Conservation (phyloP, 2,888 invertebrate genomes). For the Lathronympha strigana region DNA sequence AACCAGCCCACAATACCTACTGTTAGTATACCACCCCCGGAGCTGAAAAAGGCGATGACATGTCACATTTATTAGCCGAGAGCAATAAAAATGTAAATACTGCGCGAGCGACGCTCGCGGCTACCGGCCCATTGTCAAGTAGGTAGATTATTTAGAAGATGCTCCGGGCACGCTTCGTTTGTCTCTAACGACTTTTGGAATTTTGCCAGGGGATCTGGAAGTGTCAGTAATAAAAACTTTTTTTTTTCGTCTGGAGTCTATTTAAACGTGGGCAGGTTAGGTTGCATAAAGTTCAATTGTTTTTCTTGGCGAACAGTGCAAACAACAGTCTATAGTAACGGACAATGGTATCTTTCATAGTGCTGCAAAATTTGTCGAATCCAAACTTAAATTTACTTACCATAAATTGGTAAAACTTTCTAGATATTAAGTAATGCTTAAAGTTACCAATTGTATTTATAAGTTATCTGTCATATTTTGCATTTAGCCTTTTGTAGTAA, state of each 20-base stretch:
- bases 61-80: conserved; percentile 50
- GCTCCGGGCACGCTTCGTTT: conserved; percentile 17
- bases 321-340: background rate
- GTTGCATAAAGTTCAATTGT: conserved; percentile 17
- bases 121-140: conserved; percentile 60
- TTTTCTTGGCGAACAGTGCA: background rate
- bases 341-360: background rate
- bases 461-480: background rate
- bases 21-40: conserved; percentile 18
- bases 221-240: conserved; percentile 11
- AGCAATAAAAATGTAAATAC: conserved; percentile 72
- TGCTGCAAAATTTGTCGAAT: too few relatives aligned
- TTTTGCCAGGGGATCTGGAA: conserved; percentile 22
- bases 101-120: conserved; percentile 53
- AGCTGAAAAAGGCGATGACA: conserved; percentile 42
- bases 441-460: background rate
- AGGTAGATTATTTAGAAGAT: conserved; percentile 32
- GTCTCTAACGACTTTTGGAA: conserved; percentile 25
- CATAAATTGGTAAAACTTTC: too few relatives aligned
- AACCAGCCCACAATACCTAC: background rate
- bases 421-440: too few relatives aligned
- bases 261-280: conserved; percentile 9
- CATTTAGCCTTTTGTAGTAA: background rate
- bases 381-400: too few relatives aligned
- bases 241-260: conserved; percentile 7